Base-by-base conservation (phyloP, 2,888 invertebrate genomes). In the Epicampocera succincta region DNA sequence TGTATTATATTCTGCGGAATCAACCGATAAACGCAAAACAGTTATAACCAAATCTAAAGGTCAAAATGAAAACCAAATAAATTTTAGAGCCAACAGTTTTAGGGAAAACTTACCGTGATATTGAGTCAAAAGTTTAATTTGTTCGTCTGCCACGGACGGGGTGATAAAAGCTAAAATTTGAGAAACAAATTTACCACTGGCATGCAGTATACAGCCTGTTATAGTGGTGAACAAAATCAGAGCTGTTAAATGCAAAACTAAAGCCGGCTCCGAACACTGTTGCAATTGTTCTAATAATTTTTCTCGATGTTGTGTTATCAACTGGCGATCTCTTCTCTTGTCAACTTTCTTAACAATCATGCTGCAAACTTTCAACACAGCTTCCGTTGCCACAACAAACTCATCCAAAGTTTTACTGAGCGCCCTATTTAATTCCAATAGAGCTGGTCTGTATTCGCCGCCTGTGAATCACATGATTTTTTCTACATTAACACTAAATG, bases 151-250 rank as follows among this genome's bases (percentile, higher is more conserved):
- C 63, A 98, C 90, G 85, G 94, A 93, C 21, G 93, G 92, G 84
- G 95, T 94, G 66, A 99, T 92, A 89, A 94, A 95, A 0, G 92
- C 88, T 56, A 98, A 92, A 84, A 99, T 93, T 17, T 94, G 92
- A 0, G 97, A 95, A 12, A 99, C 97, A 91, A 97, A 97, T 89
- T 97, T 94, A 0, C 99, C 99, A 29, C 98, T 98, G 13, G 97
- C 97, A 90, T 98, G 97, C 29, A 99, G 88, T 92, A 97, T 96
- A 85, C 93, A 94, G 86, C 96, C 96, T 0, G 96, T 96, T 2
- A 94, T 92, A 11, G 94, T 93, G 65, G 96, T 96, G 88, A 97
- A 98, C 72, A 98, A 93, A 50, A 97, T 93, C 80, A 97, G 92
- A 0, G 94, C 93, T 0, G 95, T 93, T 71, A 97, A 91, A 90